A percentile compares a stretch with the other conserved stretches of the same genome.
These are phyloP conservation scores for Planococcus citri DNA, from an alignment of 1,140 invertebrate genomes.

Conservation along the genomic window DNA sequence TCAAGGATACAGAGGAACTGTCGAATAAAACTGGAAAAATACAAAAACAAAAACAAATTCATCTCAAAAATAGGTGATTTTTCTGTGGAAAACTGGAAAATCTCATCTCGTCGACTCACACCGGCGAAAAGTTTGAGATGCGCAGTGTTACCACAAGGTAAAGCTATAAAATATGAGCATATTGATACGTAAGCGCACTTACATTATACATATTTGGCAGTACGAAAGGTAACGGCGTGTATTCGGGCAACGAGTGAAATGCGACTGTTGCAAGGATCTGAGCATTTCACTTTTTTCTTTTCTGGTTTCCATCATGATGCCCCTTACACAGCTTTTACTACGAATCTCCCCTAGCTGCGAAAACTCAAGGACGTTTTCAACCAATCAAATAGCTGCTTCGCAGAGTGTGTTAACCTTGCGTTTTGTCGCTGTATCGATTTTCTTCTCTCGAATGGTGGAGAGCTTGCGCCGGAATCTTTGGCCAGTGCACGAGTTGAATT, in stretches of 20 bases:
- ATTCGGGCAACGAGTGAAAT: neutral
- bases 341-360: neutral
- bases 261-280: conserved; percentile 1
- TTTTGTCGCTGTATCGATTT: conserved; percentile 14
- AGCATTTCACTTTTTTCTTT: neutral
- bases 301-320: neutral
- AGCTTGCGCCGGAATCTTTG: neutral
- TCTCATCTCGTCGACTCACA: neutral
- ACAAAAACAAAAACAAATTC: neutral
- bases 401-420: conserved; percentile 7
- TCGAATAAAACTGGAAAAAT: neutral
- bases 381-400: neutral
- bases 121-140: neutral
- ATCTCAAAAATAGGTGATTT: neutral
- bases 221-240: neutral
- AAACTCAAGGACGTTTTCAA: conserved; percentile 1
- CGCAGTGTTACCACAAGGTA: neutral
- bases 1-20: neutral
- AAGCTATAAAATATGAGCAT: neutral
- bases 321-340: neutral
- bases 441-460: neutral
- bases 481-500: conserved; percentile 3
- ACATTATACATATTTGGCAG: neutral
- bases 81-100: neutral
- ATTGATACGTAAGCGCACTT: neutral